Evolutionary conservation across 2,113 vertebrate genomes (phyloP), one percentile per base, ranked within the genome.

Genomic region (Psittacus erithacus): DNA sequence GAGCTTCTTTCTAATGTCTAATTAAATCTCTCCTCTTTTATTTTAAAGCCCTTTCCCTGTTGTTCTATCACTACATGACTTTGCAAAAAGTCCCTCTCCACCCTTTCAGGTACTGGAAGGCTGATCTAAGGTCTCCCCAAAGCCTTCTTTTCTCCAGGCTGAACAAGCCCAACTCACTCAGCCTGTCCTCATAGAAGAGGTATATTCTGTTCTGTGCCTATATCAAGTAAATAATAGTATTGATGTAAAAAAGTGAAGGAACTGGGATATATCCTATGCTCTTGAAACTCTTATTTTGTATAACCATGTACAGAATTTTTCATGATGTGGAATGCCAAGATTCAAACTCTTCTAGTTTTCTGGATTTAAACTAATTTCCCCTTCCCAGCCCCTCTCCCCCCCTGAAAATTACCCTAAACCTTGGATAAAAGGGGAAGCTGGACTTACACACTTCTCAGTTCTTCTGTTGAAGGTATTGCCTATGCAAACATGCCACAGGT

Each of bases 121-220:
- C 17, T 19, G 11, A 35, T 10, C 3, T 5, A 25, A 46, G 20
- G 13, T 71, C 5, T 55, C 11, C 35, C 18, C 2, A 1, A 4
- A 59, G 23, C 14, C 17, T 70, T 44, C 38, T 78, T 22, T 57
- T 68, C 8, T 39, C 39, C 12, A 53, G 39, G 23, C 49, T 70
- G 14, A 69, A 31, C 11, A 55, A 16, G 1, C 10, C 31, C 31
- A 76, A 8, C 9, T 46, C 7, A 14, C 29, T 59, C 29, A 88
- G 41, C 46, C 17, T 49, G 7, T 55, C 20, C 13, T 46, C 41
- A 10, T 17, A 43, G 2, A 5, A 8, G 17, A 71, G 9, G 12
- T 68, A 59, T n/a, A 23, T 2, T 52, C 10, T 69, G 9, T 31
- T 88, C 17, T 69, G 14, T 25, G 10, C n/a, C 57, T 50, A 6